Conservation (phyloP, 1,140 invertebrate genomes). For the Lineus longissimus region DNA sequence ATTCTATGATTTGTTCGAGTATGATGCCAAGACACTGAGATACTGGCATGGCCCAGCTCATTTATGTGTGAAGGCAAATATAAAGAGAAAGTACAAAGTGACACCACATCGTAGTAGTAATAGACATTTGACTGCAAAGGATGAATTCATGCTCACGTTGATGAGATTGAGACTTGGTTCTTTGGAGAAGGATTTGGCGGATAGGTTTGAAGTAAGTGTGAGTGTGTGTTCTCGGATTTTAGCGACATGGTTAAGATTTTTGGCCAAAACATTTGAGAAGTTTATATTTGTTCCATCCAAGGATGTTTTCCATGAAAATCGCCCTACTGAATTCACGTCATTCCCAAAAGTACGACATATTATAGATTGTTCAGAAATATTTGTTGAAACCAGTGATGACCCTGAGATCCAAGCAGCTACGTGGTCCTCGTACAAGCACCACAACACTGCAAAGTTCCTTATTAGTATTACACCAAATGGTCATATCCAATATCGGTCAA, state of each 20-base stretch:
- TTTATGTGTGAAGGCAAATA: too few relatives aligned
- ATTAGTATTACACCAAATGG: constrained; percentile 39
- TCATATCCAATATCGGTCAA: constrained; percentile 35
- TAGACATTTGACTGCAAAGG: not conserved
- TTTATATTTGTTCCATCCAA: not conserved
- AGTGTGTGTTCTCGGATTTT: not conserved
- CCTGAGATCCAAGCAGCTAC: constrained; percentile 13
- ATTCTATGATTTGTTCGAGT: too few relatives aligned
- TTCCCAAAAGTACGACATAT: constrained; percentile 10
- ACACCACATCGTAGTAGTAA: not conserved
- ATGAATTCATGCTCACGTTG: not conserved
- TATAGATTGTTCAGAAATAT: constrained; percentile 26
- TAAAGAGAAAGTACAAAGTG: too few relatives aligned
- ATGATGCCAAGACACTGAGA: too few relatives aligned
- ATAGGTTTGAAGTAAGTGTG: not conserved
- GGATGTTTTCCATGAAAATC: not conserved
- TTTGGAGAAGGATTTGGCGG: not conserved
- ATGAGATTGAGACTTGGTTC: not conserved
- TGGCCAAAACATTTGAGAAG: not conserved
- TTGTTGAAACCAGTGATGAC: constrained; percentile 21
- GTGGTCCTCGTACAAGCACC: constrained; percentile 22
- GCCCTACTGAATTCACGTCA: not conserved
- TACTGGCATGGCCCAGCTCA: too few relatives aligned
- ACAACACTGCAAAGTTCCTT: constrained; percentile 33
- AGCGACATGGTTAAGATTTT: not conserved